Evolutionary conservation across 2,113 vertebrate species (phyloP).

Genomic region (Clinocottus analis): DNA sequence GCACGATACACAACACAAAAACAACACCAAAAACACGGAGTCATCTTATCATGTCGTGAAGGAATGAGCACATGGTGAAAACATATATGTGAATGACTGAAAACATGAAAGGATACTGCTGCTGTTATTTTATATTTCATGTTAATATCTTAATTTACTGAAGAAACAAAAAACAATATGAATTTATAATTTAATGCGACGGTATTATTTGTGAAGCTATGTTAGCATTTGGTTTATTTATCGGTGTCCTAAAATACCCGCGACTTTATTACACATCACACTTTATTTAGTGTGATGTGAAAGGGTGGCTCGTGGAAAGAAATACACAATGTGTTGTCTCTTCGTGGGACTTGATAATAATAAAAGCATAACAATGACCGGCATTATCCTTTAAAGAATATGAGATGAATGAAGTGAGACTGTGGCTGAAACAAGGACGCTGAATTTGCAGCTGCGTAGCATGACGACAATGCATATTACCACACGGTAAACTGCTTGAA

Average conservation of each 20-base stretch:
- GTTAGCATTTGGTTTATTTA: background rate
- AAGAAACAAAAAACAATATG: too few relatives aligned
- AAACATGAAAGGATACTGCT: conserved; percentile 40
- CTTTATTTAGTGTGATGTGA: too few relatives aligned
- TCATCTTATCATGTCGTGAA: conserved; percentile 53
- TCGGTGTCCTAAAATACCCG: background rate
- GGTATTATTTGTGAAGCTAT: too few relatives aligned
- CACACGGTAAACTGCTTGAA: background rate
- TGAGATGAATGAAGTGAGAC: conserved; percentile 7
- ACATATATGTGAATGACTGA: conserved; percentile 25
- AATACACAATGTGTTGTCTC: background rate
- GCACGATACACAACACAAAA: conserved; percentile 82
- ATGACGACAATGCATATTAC: background rate
- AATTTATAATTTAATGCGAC: too few relatives aligned
- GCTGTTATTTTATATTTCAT: background rate
- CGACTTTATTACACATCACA: too few relatives aligned
- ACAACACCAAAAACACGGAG: conserved; percentile 64
- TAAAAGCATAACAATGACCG: background rate
- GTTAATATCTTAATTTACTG: background rate
- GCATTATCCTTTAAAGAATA: conserved; percentile 32
- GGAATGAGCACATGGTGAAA: conserved; percentile 39
- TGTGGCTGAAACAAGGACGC: conserved; percentile 19
- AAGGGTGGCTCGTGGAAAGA: too few relatives aligned
- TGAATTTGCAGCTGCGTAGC: conserved; percentile 41
- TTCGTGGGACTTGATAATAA: background rate